A percentile compares a stretch with the other conserved stretches of the same genome.
Evolutionary conservation across 2,113 vertebrate species (phyloP).

Genomic region (Mobula hypostoma): DNA sequence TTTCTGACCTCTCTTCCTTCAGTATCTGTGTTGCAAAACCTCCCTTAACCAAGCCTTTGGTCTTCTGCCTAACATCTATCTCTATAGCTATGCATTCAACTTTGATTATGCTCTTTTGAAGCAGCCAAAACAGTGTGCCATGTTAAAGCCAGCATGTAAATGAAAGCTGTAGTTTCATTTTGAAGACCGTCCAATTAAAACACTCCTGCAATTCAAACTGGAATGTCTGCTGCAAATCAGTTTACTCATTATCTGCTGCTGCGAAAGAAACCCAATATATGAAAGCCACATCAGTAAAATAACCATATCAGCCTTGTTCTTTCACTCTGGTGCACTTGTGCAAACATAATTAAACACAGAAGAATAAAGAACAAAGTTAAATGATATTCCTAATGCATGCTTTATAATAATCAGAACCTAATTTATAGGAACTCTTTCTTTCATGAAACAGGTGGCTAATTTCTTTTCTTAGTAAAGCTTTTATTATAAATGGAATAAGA

Average conservation of each 20-base stretch:
- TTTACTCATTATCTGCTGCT: background rate
- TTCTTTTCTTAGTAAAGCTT: background rate
- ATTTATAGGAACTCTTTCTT: background rate
- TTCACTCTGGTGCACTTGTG: background rate
- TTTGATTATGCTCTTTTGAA: too few relatives aligned
- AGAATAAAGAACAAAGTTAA: background rate
- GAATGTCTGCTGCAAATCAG: background rate
- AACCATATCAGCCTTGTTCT: too few relatives aligned
- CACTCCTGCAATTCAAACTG: background rate
- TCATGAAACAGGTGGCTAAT: background rate
- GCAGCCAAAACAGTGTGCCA: too few relatives aligned
- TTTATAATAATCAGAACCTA: constrained; percentile 13
- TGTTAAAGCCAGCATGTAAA: too few relatives aligned
- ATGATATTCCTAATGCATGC: constrained; percentile 8
- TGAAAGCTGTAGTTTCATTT: too few relatives aligned
- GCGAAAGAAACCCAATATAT: background rate
- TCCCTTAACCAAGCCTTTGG: too few relatives aligned
- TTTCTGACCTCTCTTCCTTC: too few relatives aligned
- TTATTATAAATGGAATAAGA: background rate
- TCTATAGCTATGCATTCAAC: too few relatives aligned
- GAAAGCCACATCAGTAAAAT: background rate
- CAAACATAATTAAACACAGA: constrained; percentile 18
- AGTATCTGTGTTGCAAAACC: too few relatives aligned
- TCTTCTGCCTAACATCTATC: too few relatives aligned
- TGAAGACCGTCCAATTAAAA: background rate